Conservation (phyloP, 2,797 vertebrate genomes). For the Gallinago stenura region DNA sequence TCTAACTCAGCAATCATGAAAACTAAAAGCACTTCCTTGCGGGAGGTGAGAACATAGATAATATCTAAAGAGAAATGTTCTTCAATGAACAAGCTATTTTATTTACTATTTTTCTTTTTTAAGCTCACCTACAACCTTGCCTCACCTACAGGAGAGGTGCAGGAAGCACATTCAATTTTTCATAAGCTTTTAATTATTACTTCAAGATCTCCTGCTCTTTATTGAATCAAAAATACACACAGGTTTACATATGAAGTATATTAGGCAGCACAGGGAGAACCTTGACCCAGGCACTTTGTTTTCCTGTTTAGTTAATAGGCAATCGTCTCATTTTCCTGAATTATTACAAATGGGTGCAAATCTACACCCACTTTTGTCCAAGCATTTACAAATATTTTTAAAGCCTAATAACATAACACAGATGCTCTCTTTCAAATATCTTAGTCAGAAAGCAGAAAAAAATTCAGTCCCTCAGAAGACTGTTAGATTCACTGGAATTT, state of each 20-base stretch:
- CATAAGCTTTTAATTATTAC: neutral
- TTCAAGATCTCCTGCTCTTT: neutral
- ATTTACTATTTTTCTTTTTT: neutral
- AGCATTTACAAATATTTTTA: constrained; percentile 6
- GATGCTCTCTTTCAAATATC: neutral
- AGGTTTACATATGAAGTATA: neutral
- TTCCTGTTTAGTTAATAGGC: neutral
- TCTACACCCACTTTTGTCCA: neutral
- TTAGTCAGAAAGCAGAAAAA: neutral
- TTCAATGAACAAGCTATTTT: neutral
- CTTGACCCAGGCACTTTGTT: neutral
- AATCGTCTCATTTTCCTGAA: neutral
- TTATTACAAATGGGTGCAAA: neutral
- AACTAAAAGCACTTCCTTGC: neutral
- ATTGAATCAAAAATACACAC: neutral
- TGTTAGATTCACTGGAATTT: neutral
- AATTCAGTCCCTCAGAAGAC: neutral
- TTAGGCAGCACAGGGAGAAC: neutral
- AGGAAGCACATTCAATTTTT: neutral
- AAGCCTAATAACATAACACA: neutral
- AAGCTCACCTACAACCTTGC: neutral
- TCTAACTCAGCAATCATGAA: neutral
- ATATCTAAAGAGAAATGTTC: neutral
- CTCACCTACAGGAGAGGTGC: neutral
- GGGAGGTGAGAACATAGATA: neutral